These are phyloP conservation scores for Corythornis cristatus DNA, from an alignment of 2,113 vertebrate genomes.

Conservation along the genomic window DNA sequence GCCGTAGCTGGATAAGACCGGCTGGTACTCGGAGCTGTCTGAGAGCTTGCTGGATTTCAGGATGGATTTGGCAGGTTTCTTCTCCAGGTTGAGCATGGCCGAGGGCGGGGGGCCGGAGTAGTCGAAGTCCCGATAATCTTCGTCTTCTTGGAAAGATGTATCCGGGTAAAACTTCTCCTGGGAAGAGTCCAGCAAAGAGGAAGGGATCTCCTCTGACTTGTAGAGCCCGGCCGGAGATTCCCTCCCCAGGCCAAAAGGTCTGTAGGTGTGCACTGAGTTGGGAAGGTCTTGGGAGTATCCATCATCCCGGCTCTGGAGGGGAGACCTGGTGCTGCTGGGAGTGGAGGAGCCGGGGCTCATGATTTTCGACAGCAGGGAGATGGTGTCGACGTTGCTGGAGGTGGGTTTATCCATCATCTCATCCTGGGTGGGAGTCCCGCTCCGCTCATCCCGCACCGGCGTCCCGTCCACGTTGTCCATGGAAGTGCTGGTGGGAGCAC, in stretches of 20 bases:
- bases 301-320: slow-evolving; percentile 73
- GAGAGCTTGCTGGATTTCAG: slow-evolving; percentile 75
- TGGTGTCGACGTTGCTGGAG: slow-evolving; percentile 72
- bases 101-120: slow-evolving; percentile 73
- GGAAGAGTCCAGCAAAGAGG: slow-evolving; percentile 77
- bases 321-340: slow-evolving; percentile 78
- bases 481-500: slow-evolving; percentile 76
- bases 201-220: slow-evolving; percentile 77
- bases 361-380: slow-evolving; percentile 82
- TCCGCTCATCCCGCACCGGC: slow-evolving; percentile 91
- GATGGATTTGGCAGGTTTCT: slow-evolving; percentile 80
- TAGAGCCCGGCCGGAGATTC: slow-evolving; percentile 71
- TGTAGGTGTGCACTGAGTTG: slow-evolving; percentile 67
- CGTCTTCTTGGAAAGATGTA: slow-evolving; percentile 80
- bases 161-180: slow-evolving; percentile 82
- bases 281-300: slow-evolving; percentile 73
- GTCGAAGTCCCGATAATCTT: slow-evolving; percentile 81
- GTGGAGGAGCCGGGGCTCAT: slow-evolving; percentile 83
- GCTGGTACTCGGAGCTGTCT: slow-evolving; percentile 71
- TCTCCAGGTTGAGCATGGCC: slow-evolving; percentile 78
- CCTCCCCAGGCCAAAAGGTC: slow-evolving; percentile 71
- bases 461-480: slow-evolving; percentile 91
- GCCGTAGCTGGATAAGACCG: slow-evolving; percentile 67
- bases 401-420: slow-evolving; percentile 96
- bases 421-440: slow-evolving; percentile 94